These are phyloP conservation scores for Lumbricus terrestris DNA, from an alignment of 2,888 invertebrate genomes.

Conservation along the genomic window DNA sequence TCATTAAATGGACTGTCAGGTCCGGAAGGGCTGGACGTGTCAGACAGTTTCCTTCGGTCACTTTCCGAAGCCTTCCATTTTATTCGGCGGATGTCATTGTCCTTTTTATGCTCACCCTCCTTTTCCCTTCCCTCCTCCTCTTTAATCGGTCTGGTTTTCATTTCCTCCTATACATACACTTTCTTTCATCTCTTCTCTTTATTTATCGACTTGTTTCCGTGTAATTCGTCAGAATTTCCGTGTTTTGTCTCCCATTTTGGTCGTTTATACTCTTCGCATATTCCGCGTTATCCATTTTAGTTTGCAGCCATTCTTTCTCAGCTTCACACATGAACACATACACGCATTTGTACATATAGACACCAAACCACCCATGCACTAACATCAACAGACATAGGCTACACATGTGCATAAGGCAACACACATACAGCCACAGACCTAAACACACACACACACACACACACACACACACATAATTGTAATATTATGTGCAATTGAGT, in stretches of 20 bases:
- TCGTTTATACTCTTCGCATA: neutral
- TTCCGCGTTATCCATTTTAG: neutral
- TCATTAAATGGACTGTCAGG: neutral
- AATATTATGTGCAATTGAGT: too few species aligned
- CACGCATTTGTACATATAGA: too few species aligned
- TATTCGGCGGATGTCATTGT: neutral
- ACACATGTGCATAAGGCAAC: too few species aligned
- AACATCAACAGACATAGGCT: too few species aligned
- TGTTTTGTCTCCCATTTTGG: neutral
- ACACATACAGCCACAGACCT: too few species aligned
- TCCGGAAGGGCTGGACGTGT: neutral
- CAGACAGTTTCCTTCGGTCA: neutral
- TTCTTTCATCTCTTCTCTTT: neutral
- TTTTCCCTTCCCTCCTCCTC: neutral
- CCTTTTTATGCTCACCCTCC: neutral
- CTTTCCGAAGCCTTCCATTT: neutral
- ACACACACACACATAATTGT: too few species aligned
- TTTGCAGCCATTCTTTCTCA: neutral
- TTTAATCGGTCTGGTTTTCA: neutral
- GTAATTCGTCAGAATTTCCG: neutral
- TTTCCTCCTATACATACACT: too few species aligned
- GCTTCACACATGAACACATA: too few species aligned
- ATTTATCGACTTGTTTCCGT: neutral
- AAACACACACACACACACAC: too few species aligned
- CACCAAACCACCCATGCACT: too few species aligned